These are phyloP conservation scores for Chloroceryle amazona DNA, from an alignment of 2,797 vertebrate species.

Conservation along the genomic window DNA sequence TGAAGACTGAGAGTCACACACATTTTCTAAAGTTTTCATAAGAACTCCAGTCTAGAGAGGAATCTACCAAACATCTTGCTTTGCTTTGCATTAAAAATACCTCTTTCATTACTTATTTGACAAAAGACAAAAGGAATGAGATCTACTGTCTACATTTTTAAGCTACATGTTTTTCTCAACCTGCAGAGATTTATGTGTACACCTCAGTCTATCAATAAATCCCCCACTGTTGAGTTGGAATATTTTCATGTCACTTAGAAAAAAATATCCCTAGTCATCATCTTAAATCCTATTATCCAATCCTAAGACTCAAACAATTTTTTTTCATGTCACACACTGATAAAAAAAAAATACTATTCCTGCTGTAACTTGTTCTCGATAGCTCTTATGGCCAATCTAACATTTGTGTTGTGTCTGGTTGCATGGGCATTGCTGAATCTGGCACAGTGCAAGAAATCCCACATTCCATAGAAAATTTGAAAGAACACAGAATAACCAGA, in stretches of 20 bases:
- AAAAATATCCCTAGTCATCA: not conserved
- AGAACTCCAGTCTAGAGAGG: not conserved
- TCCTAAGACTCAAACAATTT: not conserved
- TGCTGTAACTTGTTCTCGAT: not conserved
- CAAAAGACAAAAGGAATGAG: not conserved
- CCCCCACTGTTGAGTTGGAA: not conserved
- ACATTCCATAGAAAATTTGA: not conserved
- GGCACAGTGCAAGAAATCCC: not conserved
- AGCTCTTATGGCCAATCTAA: not conserved
- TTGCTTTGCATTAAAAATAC: not conserved
- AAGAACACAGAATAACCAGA: not conserved
- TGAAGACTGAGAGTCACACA: constrained; percentile 4
- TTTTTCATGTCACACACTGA: not conserved
- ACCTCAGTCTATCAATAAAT: not conserved
- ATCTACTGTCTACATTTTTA: not conserved
- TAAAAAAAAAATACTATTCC: not conserved
- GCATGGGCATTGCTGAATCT: not conserved
- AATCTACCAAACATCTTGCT: not conserved
- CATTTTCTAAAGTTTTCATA: constrained; percentile 34
- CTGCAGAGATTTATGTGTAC: not conserved
- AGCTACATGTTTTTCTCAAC: not conserved
- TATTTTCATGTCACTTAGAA: not conserved
- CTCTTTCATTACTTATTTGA: not conserved
- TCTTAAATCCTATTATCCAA: not conserved
- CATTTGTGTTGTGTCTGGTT: not conserved